These are phyloP conservation scores for Ormia ochracea DNA, from an alignment of 2,888 invertebrate species.

Conservation along the genomic window DNA sequence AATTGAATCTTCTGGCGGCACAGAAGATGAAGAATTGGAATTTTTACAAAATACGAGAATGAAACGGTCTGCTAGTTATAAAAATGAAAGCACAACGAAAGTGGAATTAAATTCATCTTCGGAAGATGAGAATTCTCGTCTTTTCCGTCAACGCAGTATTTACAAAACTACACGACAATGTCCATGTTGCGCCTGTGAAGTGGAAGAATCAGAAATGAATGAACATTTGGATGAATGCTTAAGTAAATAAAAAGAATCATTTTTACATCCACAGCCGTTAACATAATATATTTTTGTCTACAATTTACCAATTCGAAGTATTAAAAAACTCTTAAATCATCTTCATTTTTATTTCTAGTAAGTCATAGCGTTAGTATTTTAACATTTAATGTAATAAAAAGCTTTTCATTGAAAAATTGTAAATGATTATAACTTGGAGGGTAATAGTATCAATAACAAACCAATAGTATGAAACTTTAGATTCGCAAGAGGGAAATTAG, in stretches of 20 bases:
- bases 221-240: slow-evolving; percentile 72
- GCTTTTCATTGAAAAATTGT: too few species aligned
- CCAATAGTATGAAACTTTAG: too few species aligned
- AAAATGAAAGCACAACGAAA: not conserved
- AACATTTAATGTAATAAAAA: too few species aligned
- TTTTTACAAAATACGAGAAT: slow-evolving; percentile 35
- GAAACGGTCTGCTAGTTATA: not conserved
- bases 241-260: slow-evolving; percentile 30
- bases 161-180: slow-evolving; percentile 69
- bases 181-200: slow-evolving; percentile 71
- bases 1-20: slow-evolving; percentile 57
- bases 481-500: too few species aligned
- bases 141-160: slow-evolving; percentile 68
- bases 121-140: slow-evolving; percentile 64
- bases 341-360: not conserved
- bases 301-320: not conserved
- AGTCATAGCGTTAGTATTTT: too few species aligned
- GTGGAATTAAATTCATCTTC: slow-evolving; percentile 47
- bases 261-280: not conserved
- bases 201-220: slow-evolving; percentile 69
- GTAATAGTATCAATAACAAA: too few species aligned
- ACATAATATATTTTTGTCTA: not conserved
- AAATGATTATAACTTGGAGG: too few species aligned
- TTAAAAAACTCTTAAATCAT: not conserved
- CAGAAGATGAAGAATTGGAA: slow-evolving; percentile 57